These are phyloP conservation scores for Theonella swinhoei DNA, from an alignment of 37 sponge, comb jelly and placozoan species.

Conservation along the genomic window DNA sequence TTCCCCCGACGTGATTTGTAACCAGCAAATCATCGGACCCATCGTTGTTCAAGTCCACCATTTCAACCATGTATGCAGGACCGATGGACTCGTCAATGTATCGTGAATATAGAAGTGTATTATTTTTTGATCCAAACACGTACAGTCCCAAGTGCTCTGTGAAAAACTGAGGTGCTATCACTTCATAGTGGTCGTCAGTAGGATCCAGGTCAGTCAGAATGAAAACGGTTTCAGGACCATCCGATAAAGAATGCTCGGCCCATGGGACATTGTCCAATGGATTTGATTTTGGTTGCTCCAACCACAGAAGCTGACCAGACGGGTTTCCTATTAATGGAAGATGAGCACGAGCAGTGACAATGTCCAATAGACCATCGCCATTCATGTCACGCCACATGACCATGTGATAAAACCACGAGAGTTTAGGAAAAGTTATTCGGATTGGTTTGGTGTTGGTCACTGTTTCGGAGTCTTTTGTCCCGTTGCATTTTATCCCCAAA, in stretches of 20 bases:
- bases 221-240: constrained; percentile 42
- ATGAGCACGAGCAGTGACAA: constrained; percentile 39
- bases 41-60: constrained; percentile 51
- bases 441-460: not conserved
- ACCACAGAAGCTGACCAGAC: constrained; percentile 51
- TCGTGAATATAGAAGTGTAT: constrained; percentile 8
- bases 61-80: constrained; percentile 18
- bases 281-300: constrained; percentile 44
- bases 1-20: constrained; percentile 35
- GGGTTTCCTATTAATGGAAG: constrained; percentile 16
- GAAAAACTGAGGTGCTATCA: constrained; percentile 49
- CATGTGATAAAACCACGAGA: constrained; percentile 37
- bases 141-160: constrained; percentile 19
- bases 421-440: constrained; percentile 25
- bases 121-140: constrained; percentile 9
- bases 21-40: constrained; percentile 34
- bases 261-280: constrained; percentile 47
- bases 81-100: constrained; percentile 39
- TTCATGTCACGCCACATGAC: constrained; percentile 51
- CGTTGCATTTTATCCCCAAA: constrained; percentile 16
- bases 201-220: constrained; percentile 3
- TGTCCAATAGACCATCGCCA: constrained; percentile 40
- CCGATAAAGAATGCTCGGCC: constrained; percentile 41
- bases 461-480: not conserved
- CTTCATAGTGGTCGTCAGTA: constrained; percentile 26